Evolutionary conservation across 2,888 invertebrate species (phyloP), one percentile per base, ranked within the genome.

Genomic region (Cheilosia vulpina): DNA sequence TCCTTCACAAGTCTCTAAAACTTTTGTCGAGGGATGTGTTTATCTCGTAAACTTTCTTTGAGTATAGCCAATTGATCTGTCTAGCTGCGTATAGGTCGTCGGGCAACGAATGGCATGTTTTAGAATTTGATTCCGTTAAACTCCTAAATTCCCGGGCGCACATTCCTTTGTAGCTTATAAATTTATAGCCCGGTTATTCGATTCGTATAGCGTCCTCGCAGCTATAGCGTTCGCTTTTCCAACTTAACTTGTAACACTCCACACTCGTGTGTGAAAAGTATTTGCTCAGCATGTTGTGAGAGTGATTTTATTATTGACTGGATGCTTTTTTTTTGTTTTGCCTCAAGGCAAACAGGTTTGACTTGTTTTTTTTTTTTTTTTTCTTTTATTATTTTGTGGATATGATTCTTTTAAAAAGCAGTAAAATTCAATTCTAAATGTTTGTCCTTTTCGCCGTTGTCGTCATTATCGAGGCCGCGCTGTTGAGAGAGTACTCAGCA

Each of bases 391-490:
- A 38, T 34, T 34, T 45, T 13, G 31, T 43, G 50, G 63, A 63
- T 69, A 63, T 81, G 58, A 69, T 76, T 76, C 81, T 76, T 76
- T 81, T 81, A 76, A 81, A 81, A 81, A 65, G 34, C 57, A 65
- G 76, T 81, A 71, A 76, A 76, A 69, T 81, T 76, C 57, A 76
- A 81, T 76, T 76, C 52, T 55, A 58, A 17, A 68, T 60, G n/a
- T 57, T 63, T 38, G 13, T 13, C 38, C 13, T 38, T 53, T 63
- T 47, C 24, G 43, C 43, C 24, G 21, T 45, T 63, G 55, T 43
- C 55, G 11, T 47, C 47, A 17, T 41, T 75, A 60, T 43, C 41
- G 47, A 43, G 31, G 50, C 43, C 34, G 45, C 15, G 27, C 6
- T 11, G 31, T 57, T n/a, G 41, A 19, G 17, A 21, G 21, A 21